phyloP scores from a whole-genome alignment of 2,797 vertebrate species.

The Platyrinchus mystaceus region DNA sequence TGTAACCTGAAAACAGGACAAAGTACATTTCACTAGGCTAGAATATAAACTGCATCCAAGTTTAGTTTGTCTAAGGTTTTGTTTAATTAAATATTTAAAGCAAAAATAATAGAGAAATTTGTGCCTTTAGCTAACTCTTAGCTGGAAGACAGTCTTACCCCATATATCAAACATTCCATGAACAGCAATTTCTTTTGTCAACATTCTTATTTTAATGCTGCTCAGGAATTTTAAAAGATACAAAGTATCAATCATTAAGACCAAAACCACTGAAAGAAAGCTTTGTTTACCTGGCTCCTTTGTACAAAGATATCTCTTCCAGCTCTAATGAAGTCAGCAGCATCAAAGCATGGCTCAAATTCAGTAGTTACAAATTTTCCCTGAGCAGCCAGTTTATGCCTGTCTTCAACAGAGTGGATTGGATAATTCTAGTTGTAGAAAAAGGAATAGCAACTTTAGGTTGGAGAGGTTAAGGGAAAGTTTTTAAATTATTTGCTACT shows the following conservation, averaged over 20 bases:
- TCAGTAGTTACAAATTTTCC: slow-evolving; percentile 99
- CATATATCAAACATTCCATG: neutral
- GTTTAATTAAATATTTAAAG: neutral
- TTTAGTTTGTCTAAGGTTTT: neutral
- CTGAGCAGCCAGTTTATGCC: slow-evolving; percentile 92
- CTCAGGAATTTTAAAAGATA: neutral
- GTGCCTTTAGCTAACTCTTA: neutral
- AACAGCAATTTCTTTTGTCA: neutral
- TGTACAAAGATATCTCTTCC: slow-evolving; percentile 96
- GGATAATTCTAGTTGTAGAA: slow-evolving; percentile 86
- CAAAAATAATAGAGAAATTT: neutral
- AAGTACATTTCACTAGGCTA: neutral
- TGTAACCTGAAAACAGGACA: slow-evolving; percentile 84
- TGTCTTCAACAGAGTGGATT: slow-evolving; percentile 92
- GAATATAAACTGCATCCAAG: neutral
- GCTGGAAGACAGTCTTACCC: neutral
- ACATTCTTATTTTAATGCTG: neutral
- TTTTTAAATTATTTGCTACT: neutral
- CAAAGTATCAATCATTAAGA: neutral
- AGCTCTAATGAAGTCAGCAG: slow-evolving; percentile 97
- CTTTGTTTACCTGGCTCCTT: slow-evolving; percentile 90
- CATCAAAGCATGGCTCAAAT: slow-evolving; percentile 97
- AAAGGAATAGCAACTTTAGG: neutral
- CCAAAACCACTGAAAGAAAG: neutral
- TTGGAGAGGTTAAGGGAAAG: neutral